A percentile compares a stretch with the other conserved stretches of the same genome.
These are phyloP conservation scores for Lepidochitona cinerea DNA, from an alignment of 2,888 invertebrate species.

Conservation along the genomic window DNA sequence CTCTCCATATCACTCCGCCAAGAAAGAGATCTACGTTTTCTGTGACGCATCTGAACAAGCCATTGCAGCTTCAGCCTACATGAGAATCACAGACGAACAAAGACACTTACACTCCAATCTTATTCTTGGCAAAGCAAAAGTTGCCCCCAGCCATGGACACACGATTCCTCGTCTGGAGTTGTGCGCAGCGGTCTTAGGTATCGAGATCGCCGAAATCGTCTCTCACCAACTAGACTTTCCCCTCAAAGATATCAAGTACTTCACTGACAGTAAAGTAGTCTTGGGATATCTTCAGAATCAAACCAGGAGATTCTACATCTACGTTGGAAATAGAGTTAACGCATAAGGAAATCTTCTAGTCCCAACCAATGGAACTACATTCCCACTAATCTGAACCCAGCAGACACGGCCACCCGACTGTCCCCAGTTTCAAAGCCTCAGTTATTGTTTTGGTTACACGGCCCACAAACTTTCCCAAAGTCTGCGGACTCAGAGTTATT, in stretches of 20 bases:
- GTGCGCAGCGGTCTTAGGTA: constrained; percentile 18
- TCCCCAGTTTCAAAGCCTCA: constrained; percentile 1
- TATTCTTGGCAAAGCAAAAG: constrained; percentile 11
- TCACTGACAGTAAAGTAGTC: constrained; percentile 31
- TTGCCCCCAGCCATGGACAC: too few relatives aligned
- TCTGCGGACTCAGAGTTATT: background rate
- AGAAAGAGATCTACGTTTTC: too few relatives aligned
- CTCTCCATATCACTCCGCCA: too few relatives aligned
- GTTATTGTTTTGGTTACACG: constrained; percentile 18
- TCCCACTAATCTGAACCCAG: constrained; percentile 21
- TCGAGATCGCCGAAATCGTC: background rate
- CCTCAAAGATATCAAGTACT: constrained; percentile 11
- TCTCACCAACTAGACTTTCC: background rate
- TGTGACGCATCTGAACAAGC: too few relatives aligned
- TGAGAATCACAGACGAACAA: constrained; percentile 13
- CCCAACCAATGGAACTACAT: constrained; percentile 25
- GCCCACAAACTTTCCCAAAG: constrained; percentile 6
- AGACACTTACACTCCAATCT: constrained; percentile 7
- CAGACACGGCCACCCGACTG: constrained; percentile 22
- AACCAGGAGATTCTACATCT: constrained; percentile 26
- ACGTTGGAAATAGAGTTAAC: constrained; percentile 30
- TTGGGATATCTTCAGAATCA: constrained; percentile 30
- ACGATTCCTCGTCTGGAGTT: too few relatives aligned
- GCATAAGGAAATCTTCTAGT: constrained; percentile 15
- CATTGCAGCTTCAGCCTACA: too few relatives aligned